Evolutionary conservation across 2,113 vertebrate genomes (phyloP).

Genomic region (Notothenia coriiceps): DNA sequence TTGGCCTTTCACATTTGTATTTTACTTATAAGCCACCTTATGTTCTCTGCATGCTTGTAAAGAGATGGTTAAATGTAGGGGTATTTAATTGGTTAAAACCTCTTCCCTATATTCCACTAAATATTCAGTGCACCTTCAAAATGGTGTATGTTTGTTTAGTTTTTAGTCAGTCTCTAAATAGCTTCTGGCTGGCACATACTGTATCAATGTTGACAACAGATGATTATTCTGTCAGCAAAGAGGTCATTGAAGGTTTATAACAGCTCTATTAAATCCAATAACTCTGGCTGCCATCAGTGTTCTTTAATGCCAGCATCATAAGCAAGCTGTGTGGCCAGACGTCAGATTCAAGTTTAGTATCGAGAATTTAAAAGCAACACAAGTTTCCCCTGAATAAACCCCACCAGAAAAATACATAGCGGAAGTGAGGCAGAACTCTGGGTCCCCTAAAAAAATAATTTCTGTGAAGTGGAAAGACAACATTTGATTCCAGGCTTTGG

Average conservation of each 20-base stretch:
- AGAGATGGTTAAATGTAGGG: no score
- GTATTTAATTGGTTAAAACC: no score
- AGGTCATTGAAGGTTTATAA: conserved; percentile 49
- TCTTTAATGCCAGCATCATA: conserved; percentile 13
- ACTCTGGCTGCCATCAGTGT: conserved; percentile 43
- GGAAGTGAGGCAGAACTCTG: conserved; percentile 10
- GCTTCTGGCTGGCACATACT: conserved; percentile 36
- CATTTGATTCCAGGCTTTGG: conserved; percentile 29
- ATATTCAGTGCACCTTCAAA: no score
- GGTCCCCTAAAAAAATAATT: not conserved
- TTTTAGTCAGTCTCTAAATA: conserved; percentile 23
- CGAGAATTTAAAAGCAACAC: conserved; percentile 29
- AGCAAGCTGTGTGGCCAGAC: conserved; percentile 2
- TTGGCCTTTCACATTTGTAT: no score
- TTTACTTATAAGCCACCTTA: no score
- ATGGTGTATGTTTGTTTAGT: conserved; percentile 14
- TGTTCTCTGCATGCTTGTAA: no score
- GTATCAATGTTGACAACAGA: conserved; percentile 43
- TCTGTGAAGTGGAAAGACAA: conserved; percentile 34
- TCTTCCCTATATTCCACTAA: no score
- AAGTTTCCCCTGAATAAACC: conserved; percentile 24
- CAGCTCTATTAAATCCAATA: conserved; percentile 52
- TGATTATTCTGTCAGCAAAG: conserved; percentile 41
- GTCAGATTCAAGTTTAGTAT: conserved; percentile 22
- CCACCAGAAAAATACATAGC: conserved; percentile 5